Conservation (phyloP, 2,888 invertebrate genomes). For the Sphaeridia pumilis region DNA sequence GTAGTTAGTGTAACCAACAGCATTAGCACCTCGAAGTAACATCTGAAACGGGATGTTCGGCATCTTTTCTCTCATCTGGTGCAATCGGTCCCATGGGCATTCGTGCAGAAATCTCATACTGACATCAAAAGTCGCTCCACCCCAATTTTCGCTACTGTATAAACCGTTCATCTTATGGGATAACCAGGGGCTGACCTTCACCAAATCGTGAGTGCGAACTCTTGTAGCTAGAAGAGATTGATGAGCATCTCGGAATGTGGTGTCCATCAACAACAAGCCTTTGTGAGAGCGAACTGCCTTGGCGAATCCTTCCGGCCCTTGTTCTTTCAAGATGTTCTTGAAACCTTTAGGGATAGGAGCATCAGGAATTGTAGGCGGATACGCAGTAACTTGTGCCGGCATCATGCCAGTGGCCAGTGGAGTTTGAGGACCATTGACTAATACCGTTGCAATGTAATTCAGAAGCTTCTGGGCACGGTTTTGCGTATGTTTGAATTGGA, state of each 20-base stretch:
- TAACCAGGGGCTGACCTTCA: conserved; percentile 86
- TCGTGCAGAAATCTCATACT: conserved; percentile 78
- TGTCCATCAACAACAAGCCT: conserved; percentile 90
- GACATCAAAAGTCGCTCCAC: conserved; percentile 46
- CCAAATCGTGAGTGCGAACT: conserved; percentile 80
- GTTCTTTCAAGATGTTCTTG: conserved; percentile 66
- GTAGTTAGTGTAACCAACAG: conserved; percentile 98
- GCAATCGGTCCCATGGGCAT: conserved; percentile 96
- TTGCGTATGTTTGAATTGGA: conserved; percentile 73
- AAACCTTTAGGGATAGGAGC: conserved; percentile 64
- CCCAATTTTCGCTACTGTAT: conserved; percentile 53
- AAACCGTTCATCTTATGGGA: conserved; percentile 77
- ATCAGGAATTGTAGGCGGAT: conserved; percentile 65
- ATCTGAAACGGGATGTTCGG: conserved; percentile 99
- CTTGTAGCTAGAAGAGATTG: conserved; percentile 93
- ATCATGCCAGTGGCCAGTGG: conserved; percentile 79
- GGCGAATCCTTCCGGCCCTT: conserved; percentile 93
- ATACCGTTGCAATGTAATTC: conserved; percentile 79
- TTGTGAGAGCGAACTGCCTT: conserved; percentile 79
- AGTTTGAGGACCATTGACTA: conserved; percentile 93
- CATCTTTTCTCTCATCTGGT: conserved; percentile 78
- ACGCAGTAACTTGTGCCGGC: conserved; percentile 73
- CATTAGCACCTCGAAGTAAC: conserved; percentile 94
- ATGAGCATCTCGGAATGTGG: conserved; percentile 95
- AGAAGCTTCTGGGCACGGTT: conserved; percentile 93